Conservation (phyloP, 2,888 invertebrate genomes). For the Aleiodes leptofemur region DNA sequence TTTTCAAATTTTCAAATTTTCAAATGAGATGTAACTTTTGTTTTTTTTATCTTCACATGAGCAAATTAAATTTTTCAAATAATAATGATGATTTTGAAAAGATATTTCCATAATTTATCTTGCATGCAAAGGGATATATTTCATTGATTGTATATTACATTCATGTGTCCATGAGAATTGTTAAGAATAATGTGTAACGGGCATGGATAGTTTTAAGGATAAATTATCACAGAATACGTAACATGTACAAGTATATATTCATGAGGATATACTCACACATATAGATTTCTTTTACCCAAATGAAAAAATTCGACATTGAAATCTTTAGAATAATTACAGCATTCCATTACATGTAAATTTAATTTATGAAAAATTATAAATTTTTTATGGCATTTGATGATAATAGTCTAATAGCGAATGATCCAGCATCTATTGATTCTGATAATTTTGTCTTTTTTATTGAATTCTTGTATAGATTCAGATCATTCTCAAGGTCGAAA, state of each 20-base stretch:
- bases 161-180: slow-evolving; percentile 46
- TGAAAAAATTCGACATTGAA: not conserved
- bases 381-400: too few relatives aligned
- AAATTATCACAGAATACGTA: slow-evolving; percentile 74
- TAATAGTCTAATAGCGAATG: too few relatives aligned
- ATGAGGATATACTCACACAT: slow-evolving; percentile 6
- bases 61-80: too few relatives aligned
- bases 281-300: not conserved
- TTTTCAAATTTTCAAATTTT: too few relatives aligned
- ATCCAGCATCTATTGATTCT: too few relatives aligned
- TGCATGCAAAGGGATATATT: slow-evolving; percentile 10
- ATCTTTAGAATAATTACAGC: not conserved
- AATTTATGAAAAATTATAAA: not conserved
- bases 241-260: slow-evolving; percentile 45
- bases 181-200: slow-evolving; percentile 47
- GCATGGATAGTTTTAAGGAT: slow-evolving; percentile 63
- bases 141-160: slow-evolving; percentile 40
- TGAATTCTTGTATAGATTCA: too few relatives aligned
- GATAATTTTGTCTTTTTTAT: too few relatives aligned
- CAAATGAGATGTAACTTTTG: too few relatives aligned
- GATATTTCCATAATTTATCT: too few relatives aligned
- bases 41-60: too few relatives aligned
- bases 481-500: too few relatives aligned
- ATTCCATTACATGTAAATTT: not conserved
- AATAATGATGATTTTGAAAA: too few relatives aligned